Evolutionary conservation across 2,797 vertebrate species (phyloP), one percentile per base, ranked within the genome.

Genomic region (Mycteria americana): DNA sequence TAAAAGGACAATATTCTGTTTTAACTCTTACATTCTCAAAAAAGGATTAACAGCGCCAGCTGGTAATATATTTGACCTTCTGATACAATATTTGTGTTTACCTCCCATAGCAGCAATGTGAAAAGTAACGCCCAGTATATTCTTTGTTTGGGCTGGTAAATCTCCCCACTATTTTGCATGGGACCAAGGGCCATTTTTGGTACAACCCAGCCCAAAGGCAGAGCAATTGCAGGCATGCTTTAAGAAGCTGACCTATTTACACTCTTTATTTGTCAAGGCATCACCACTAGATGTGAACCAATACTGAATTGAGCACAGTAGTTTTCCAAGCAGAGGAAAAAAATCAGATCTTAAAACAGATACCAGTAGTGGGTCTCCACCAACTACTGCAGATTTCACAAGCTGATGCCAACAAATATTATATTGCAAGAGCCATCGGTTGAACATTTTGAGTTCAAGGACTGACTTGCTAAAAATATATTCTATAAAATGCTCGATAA

Each of bases 401-500:
- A 85, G 31, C 41, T 63, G 59, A 24, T 70, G 48, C 43, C 69
- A 94, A 54, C 24, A 80, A 85, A 62, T 48, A 91, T 3, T 72
- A 35, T 43, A 73, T 5, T 80, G 70, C 51, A 94, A 43, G 39
- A 92, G 57, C 45, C 62, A 80, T 88, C 62, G 73, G 18, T 45
- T 57, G 45, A 85, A 85, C 23, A 24, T 65, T 77, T 54, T 63
- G 37, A 59, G 64, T 92, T 88, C 39, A 53, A 95, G 82, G 79
- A 65, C 59, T 63, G 53, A 69, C 59, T 80, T 59, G 68, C 70
- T 95, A 97, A 89, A 97, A 96, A 95, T 89, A 85, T 11, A 65
- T 64, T 84, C 72, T 83, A 53, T 48, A 79, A 89, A 88, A 27
- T 0, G 2, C 46, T 81, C 25, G 33, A 78, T 88, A 85, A 94